Evolutionary conservation across 2,797 vertebrate genomes (phyloP), one percentile per base, ranked within the genome.

Genomic region (Malacoctenus gilli): DNA sequence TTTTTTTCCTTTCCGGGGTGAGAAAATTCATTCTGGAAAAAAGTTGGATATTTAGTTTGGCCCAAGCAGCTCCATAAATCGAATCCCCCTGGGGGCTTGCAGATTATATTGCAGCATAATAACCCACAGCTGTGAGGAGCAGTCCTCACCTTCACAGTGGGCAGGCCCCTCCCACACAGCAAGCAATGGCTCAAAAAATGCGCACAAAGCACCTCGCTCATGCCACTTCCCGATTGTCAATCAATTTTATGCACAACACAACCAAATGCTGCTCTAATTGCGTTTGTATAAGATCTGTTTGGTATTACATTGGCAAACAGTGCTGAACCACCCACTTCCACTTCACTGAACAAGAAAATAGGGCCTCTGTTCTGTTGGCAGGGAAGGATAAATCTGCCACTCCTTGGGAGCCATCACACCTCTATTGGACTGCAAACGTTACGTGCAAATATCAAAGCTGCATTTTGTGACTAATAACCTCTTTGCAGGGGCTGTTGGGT

Each of bases 291-390:
- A 76, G 80, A 84, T 77, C 55, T 75, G 72, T 68, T 79, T 80
- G 68, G 70, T 75, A 79, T 79, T 78, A 73, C 68, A 68, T 56
- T 82, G 83, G 82, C 76, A 85, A 84, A 82, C 80, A 72, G 70
- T 2, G 50, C 80, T 78, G 65, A 84, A 78, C 75, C 82, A 59
- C 64, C 79, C 76, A 72, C 80, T 75, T 86, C 71, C 85, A 80
- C 74, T 80, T 73, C 84, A 77, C 63, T 85, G 77, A 87, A 73
- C 81, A 77, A 82, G 84, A 84, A 80, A 83, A 84, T 83, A 71
- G 72, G 59, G 51, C 57, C 55, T 77, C 59, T 54, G 80, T 77
- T 63, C 50, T 74, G 80, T 67, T 78, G 67, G 82, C 76, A 77
- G 72, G 40, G 40, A 43, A 74, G 70, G 63, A 86, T 83, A 77